Evolutionary conservation across 2,113 vertebrate species (phyloP).

Genomic region (Sebastes schlegelii): DNA sequence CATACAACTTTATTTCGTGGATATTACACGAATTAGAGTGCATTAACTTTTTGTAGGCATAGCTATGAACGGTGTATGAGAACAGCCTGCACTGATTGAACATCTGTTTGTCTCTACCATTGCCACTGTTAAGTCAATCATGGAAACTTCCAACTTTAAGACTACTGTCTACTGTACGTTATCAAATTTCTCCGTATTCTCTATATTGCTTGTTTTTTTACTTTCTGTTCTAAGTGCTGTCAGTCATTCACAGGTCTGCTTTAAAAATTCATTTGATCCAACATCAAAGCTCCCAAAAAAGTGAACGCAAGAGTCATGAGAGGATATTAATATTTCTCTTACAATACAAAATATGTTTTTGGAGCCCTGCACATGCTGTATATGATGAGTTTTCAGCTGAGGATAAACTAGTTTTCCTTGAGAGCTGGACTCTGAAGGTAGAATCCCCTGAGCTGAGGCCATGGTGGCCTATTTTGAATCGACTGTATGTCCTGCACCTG

Average conservation of each 20-base stretch:
- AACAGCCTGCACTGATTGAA: not conserved
- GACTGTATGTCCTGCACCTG: slow-evolving; percentile 56
- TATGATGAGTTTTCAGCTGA: slow-evolving; percentile 25
- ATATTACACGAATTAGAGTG: too few species aligned
- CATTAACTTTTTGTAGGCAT: too few species aligned
- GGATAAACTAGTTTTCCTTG: slow-evolving; percentile 29
- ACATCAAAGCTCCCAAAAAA: slow-evolving; percentile 35
- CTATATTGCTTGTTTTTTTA: slow-evolving; percentile 13
- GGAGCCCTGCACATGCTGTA: not conserved
- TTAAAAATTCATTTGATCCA: slow-evolving; percentile 40
- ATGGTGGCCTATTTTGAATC: slow-evolving; percentile 59
- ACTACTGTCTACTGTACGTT: not conserved
- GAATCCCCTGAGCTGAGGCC: slow-evolving; percentile 48
- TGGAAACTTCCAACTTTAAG: not conserved
- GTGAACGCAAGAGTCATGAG: not conserved
- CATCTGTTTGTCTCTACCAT: not conserved
- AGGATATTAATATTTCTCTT: slow-evolving; percentile 29
- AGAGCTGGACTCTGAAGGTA: slow-evolving; percentile 33
- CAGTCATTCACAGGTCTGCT: slow-evolving; percentile 23
- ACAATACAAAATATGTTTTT: slow-evolving; percentile 2
- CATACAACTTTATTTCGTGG: too few species aligned
- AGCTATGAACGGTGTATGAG: too few species aligned
- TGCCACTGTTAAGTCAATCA: not conserved
- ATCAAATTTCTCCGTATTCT: not conserved
- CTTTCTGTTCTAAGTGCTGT: slow-evolving; percentile 26